Evolutionary conservation across 2,113 vertebrate genomes (phyloP).

Genomic region (Melozone crissalis): DNA sequence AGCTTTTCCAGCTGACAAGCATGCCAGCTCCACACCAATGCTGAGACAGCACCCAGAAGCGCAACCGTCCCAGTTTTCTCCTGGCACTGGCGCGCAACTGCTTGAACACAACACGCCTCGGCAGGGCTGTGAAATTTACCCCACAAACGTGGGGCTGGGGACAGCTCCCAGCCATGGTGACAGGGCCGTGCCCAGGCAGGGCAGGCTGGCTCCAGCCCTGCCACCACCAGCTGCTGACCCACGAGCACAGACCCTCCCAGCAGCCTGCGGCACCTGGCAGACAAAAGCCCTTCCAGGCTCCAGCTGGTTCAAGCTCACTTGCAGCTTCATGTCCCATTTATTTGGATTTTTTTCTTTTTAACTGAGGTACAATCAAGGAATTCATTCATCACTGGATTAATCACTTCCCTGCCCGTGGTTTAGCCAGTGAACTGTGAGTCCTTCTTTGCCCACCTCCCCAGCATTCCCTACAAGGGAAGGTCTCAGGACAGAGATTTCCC

Average conservation of each 20-base stretch:
- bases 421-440: not conserved
- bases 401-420: not conserved
- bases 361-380: not conserved
- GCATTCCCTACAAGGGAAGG: not conserved
- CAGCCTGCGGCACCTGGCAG: not conserved
- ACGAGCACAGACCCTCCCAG: not conserved
- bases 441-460: not conserved
- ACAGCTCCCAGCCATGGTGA: accelerated
- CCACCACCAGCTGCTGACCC: accelerated
- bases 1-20: not conserved
- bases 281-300: not conserved
- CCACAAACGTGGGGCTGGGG: accelerated
- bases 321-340: not conserved
- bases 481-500: not conserved
- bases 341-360: not conserved
- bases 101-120: not conserved
- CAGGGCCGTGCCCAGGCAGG: not conserved
- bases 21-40: not conserved
- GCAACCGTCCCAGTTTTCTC: conserved; percentile 45
- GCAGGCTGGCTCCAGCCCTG: not conserved
- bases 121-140: accelerated
- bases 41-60: conserved; percentile 56
- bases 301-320: not conserved
- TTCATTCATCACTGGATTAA: not conserved
- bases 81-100: not conserved